These are phyloP conservation scores for Astropecten irregularis DNA, from an alignment of 53 echinoderm and acorn worm species.

Conservation along the genomic window DNA sequence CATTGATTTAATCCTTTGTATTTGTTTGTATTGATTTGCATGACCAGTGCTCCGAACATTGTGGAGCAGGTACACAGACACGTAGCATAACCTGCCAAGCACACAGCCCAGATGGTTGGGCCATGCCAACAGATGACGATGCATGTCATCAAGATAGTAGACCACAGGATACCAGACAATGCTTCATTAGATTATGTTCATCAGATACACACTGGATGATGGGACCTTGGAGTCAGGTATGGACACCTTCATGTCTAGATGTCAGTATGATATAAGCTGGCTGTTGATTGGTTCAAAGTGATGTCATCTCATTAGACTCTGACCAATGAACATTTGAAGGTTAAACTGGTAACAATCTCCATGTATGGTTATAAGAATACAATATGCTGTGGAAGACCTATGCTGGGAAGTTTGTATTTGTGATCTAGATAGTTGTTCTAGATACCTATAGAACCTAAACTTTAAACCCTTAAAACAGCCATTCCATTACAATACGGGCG, in stretches of 20 bases:
- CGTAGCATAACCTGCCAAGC: conserved; percentile 78
- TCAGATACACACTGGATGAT: conserved; percentile 74
- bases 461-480: no score
- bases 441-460: no score
- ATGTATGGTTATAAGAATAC: no score
- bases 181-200: conserved; percentile 81
- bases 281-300: neutral
- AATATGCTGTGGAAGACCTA: no score
- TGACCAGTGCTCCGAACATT: conserved; percentile 88
- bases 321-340: no score
- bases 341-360: no score
- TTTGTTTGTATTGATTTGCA: no score
- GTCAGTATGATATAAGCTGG: neutral
- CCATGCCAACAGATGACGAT: conserved; percentile 70
- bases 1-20: no score
- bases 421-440: no score
- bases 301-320: no score
- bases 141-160: conserved; percentile 61
- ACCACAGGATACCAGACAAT: conserved; percentile 57
- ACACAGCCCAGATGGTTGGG: conserved; percentile 83
- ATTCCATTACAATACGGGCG: no score
- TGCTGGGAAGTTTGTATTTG: no score
- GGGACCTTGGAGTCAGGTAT: conserved; percentile 83
- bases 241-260: conserved; percentile 36
- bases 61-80: conserved; percentile 74